These are phyloP conservation scores for Garrulus glandarius DNA, from an alignment of 2,797 vertebrate species.

Conservation along the genomic window DNA sequence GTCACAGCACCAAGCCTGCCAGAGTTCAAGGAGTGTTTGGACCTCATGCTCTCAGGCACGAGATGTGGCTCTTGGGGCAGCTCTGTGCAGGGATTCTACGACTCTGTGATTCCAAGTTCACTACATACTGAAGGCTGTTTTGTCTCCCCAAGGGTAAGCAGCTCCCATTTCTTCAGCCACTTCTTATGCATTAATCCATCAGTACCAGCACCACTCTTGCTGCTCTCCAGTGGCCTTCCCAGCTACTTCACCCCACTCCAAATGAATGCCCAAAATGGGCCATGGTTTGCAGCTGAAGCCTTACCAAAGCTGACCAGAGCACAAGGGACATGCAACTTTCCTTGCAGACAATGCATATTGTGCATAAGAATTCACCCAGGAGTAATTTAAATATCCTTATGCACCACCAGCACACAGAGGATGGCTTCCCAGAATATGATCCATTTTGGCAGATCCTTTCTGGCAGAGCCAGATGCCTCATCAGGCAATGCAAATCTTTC, in stretches of 20 bases:
- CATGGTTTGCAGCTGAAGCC: not conserved
- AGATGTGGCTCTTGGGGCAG: not conserved
- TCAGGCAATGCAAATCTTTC: not conserved
- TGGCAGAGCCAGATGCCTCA: not conserved
- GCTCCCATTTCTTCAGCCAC: not conserved
- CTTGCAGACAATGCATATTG: not conserved
- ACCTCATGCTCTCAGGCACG: accelerated
- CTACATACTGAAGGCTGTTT: not conserved
- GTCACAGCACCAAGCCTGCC: not conserved
- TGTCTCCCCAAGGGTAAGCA: not conserved
- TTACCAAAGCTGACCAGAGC: not conserved
- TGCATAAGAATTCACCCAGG: not conserved
- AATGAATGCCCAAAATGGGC: not conserved
- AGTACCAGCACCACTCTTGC: not conserved
- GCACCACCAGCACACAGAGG: not conserved
- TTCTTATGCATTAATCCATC: not conserved
- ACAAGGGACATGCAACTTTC: not conserved
- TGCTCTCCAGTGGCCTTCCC: not conserved
- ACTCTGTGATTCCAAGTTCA: not conserved
- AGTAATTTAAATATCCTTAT: not conserved
- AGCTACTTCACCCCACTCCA: not conserved
- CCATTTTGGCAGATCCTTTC: not conserved
- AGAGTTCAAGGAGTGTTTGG: not conserved
- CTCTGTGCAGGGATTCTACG: not conserved
- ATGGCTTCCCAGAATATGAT: not conserved